phyloP scores from a whole-genome alignment of 1,140 invertebrate genomes.

The Sitodiplosis mosellana region DNA sequence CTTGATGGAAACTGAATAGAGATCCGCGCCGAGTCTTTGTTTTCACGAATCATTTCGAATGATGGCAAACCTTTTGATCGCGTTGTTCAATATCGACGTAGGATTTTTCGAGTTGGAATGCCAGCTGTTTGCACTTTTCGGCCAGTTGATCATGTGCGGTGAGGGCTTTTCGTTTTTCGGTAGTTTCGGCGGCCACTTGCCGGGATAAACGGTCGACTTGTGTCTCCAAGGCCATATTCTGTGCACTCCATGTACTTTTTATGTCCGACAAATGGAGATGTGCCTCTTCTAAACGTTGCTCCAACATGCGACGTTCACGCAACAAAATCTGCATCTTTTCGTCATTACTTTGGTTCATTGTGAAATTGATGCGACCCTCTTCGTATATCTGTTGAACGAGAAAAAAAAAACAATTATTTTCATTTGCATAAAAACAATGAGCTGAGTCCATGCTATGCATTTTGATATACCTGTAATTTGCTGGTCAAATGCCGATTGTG shows the following conservation, averaged over 20 bases:
- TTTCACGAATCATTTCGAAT: not conserved
- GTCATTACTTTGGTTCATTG: conserved; percentile 29
- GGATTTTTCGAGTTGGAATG: conserved; percentile 48
- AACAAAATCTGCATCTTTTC: conserved; percentile 32
- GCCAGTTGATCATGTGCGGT: conserved; percentile 44
- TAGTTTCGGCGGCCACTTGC: conserved; percentile 61
- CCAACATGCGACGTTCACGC: conserved; percentile 44
- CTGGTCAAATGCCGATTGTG: conserved; percentile 38
- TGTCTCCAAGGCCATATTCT: conserved; percentile 67
- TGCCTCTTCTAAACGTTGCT: conserved; percentile 61
- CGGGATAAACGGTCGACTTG: conserved; percentile 61
- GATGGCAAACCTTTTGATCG: conserved; percentile 38
- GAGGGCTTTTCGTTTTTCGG: conserved; percentile 53
- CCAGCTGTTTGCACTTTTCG: conserved; percentile 40
- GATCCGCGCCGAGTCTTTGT: not conserved
- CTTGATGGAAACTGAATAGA: not conserved
- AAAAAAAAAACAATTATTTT: not conserved
- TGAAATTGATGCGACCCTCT: conserved; percentile 20
- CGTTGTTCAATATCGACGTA: conserved; percentile 47
- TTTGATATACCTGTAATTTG: conserved; percentile 26
- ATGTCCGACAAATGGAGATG: conserved; percentile 71
- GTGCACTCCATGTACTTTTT: conserved; percentile 75
- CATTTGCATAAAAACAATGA: not conserved
- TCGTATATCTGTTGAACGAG: conserved; percentile 28
- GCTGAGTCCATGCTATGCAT: not conserved